These are phyloP conservation scores for Pterobdella sp. DNA, from an alignment of 2,888 invertebrate genomes.

Conservation along the genomic window DNA sequence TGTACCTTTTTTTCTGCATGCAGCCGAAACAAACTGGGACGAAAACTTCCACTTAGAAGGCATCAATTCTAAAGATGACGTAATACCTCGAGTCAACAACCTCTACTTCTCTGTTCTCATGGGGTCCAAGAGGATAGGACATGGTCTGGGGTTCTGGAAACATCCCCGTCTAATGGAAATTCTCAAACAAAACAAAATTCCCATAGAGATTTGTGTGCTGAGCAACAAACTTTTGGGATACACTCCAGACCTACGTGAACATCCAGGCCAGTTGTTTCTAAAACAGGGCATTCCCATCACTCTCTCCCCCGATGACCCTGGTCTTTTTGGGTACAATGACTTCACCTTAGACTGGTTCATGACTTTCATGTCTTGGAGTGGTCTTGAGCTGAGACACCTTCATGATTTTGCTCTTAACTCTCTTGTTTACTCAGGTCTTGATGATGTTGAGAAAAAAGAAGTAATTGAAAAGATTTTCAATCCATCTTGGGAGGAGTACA, in stretches of 20 bases:
- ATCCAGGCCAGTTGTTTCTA: slow-evolving; percentile 37
- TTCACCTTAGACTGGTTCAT: slow-evolving; percentile 40
- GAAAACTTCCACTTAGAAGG: background rate
- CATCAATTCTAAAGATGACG: background rate
- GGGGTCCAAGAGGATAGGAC: background rate
- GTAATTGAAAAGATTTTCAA: slow-evolving; percentile 37
- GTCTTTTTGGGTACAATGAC: slow-evolving; percentile 39
- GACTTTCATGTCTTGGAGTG: slow-evolving; percentile 38
- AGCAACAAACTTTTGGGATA: slow-evolving; percentile 37
- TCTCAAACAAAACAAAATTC: background rate
- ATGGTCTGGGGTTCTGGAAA: slow-evolving; percentile 4
- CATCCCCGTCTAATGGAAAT: background rate
- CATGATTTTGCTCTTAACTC: slow-evolving; percentile 37
- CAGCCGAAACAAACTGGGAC: background rate
- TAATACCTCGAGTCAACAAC: background rate
- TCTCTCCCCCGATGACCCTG: slow-evolving; percentile 39
- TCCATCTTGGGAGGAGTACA: slow-evolving; percentile 36
- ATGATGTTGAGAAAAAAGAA: slow-evolving; percentile 26
- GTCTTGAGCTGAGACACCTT: slow-evolving; percentile 37
- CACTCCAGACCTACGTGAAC: slow-evolving; percentile 38
- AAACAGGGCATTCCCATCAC: slow-evolving; percentile 38
- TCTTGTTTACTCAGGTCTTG: slow-evolving; percentile 36
- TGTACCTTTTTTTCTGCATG: background rate
- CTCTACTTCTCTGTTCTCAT: background rate
- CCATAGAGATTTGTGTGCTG: background rate